Conservation (phyloP, 2,113 vertebrate species). For the Varanus komodoensis region DNA sequence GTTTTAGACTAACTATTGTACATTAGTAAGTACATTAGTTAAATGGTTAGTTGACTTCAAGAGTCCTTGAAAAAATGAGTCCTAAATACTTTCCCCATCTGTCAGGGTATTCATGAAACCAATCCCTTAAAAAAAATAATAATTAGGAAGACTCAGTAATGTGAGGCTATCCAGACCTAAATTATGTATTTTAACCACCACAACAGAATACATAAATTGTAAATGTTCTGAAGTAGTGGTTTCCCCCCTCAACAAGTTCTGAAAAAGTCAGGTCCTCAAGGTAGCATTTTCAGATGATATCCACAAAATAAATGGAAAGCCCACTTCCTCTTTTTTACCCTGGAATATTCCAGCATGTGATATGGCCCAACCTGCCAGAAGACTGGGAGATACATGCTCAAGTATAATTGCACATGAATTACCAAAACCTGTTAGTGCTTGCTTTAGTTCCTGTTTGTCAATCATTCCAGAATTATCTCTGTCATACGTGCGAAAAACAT, state of each 20-base stretch:
- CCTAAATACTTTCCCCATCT: neutral
- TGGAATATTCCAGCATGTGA: neutral
- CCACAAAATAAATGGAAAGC: neutral
- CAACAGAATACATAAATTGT: neutral
- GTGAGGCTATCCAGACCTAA: neutral
- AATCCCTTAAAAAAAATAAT: neutral
- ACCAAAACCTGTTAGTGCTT: conserved; percentile 98
- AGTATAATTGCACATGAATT: conserved; percentile 75
- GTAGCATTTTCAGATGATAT: neutral
- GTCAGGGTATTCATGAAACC: neutral
- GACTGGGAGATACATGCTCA: conserved; percentile 7
- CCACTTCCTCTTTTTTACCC: neutral
- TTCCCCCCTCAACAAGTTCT: neutral
- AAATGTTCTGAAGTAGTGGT: neutral
- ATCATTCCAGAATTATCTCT: conserved; percentile 98
- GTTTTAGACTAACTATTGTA: neutral
- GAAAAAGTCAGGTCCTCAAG: neutral
- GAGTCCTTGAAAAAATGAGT: neutral
- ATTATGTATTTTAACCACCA: neutral
- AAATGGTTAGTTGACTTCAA: neutral
- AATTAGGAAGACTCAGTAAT: neutral
- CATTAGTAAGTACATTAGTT: neutral
- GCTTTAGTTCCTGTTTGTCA: conserved; percentile 96
- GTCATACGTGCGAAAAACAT: conserved; percentile 97
- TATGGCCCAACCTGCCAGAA: neutral